phyloP scores from a whole-genome alignment of 2,113 vertebrate genomes.

The Megaptera novaeangliae region DNA sequence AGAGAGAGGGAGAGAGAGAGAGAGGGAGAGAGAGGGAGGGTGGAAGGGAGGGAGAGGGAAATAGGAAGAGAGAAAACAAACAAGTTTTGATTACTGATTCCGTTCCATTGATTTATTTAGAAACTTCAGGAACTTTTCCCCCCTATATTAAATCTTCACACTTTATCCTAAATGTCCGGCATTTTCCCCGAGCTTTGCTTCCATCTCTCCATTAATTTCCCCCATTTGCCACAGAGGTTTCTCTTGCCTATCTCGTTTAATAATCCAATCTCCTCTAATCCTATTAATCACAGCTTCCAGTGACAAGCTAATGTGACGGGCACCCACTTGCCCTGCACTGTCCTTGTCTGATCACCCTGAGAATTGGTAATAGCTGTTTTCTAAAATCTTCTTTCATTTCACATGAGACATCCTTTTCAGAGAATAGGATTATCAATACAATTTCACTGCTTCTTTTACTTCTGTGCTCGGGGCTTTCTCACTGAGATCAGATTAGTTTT shows the following conservation, averaged over 20 bases:
- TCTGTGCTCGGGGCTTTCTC: neutral
- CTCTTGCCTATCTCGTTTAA: neutral
- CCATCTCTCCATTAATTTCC: neutral
- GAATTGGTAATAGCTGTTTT: neutral
- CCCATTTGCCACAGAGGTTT: neutral
- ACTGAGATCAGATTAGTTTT: neutral
- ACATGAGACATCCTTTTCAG: neutral
- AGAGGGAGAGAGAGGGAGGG: neutral
- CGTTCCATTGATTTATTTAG: neutral
- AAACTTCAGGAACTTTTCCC: neutral
- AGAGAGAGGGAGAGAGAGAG: no score
- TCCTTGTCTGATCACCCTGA: neutral
- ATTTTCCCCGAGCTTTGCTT: neutral
- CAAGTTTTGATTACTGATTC: neutral
- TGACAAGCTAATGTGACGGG: neutral
- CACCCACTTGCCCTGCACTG: neutral
- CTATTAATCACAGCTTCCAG: neutral
- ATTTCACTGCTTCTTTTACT: neutral
- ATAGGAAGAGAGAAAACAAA: no score
- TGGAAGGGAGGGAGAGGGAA: neutral
- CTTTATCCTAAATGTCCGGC: neutral
- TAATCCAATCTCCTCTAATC: neutral
- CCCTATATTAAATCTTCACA: neutral
- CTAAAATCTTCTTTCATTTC: neutral
- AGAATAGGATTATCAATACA: neutral